Evolutionary conservation across 2,888 invertebrate species (phyloP), one percentile per base, ranked within the genome.

Genomic region (Andrena dorsata): DNA sequence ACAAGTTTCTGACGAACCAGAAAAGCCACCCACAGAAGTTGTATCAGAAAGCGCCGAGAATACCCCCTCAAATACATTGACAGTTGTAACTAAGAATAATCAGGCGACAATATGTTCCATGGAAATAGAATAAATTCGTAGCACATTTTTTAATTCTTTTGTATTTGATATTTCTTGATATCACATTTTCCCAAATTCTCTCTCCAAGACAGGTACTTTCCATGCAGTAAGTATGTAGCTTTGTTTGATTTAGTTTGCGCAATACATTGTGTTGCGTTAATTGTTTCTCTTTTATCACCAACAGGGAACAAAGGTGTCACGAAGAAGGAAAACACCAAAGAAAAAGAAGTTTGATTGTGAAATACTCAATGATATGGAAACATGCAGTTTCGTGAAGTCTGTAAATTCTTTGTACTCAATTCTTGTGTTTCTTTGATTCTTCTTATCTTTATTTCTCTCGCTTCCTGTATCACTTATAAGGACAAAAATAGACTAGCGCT

Each of bases 111-210:
- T 60, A n/a, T 60, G 10, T 47, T 10, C 60, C 1, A 89, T 88
- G 85, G 83, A 88, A 60, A 16, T 56, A 16, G 82, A 86, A 78
- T 89, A 82, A 85, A 86, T 74, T 35, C 30, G 60, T 20, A 20
- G 20, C 58, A 68, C 49, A 51, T 71, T 70, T 65, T 47, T 56
- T 63, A 16, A 13, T 23, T 16, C 2, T 6, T 56, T 10, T 56
- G 0, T 56, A 13, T 41, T 26, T 56, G 16, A 58, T 13, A 32
- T 51, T 56, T 23, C 35, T 32, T 56, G 41, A 1, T 10, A n/a
- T 8, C 16, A 13, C 16, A 49, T 35, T 23, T 61, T 16, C 10
- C 20, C 7, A 20, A 6, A 1, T 28, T 41, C 0, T n/a, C 28
- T 60, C 28, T 23, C 2, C 6, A 13, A 35, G 20, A 5, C 13